These are phyloP conservation scores for Metellina segmentata DNA, from an alignment of 2,888 invertebrate genomes.

Conservation along the genomic window DNA sequence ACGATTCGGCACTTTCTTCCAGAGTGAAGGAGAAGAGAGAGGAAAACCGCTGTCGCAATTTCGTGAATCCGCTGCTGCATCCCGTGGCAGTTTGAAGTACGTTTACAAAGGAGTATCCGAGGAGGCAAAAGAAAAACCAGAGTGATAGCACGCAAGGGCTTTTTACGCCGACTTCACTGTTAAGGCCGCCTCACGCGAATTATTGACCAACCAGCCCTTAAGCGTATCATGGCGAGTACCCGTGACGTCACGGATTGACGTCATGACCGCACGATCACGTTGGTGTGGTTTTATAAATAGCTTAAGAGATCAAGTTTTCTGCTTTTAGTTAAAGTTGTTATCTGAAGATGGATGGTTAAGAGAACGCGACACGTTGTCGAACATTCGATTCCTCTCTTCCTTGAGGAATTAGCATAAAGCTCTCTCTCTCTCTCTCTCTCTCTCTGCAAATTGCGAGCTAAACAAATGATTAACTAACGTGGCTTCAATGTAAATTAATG, in stretches of 20 bases:
- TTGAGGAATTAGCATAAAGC: not conserved
- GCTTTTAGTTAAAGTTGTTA: constrained; percentile 34
- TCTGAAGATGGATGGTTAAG: not conserved
- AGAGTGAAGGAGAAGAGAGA: not conserved
- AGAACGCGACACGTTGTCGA: not conserved
- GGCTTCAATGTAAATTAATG: too few relatives aligned
- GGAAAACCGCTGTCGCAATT: not conserved
- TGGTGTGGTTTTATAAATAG: constrained; percentile 73
- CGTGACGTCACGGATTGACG: constrained; percentile 75
- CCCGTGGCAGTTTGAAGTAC: not conserved
- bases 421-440: too few relatives aligned
- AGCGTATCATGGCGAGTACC: constrained; percentile 59
- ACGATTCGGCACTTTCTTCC: not conserved
- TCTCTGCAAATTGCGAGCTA: too few relatives aligned
- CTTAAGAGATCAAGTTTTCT: constrained; percentile 54
- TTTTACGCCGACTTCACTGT: constrained; percentile 50
- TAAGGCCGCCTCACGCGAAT: constrained; percentile 65
- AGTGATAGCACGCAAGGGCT: constrained; percentile 57
- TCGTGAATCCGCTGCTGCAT: not conserved
- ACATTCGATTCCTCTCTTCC: not conserved
- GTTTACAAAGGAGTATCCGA: constrained; percentile 1
- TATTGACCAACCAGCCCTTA: constrained; percentile 70
- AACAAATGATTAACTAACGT: too few relatives aligned
- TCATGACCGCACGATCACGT: constrained; percentile 65
- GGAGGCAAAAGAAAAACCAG: constrained; percentile 24